A percentile compares a stretch with the other conserved stretches of the same genome.
Evolutionary conservation across 1,140 invertebrate species (phyloP).

Genomic region (Pseudomyrmex sp.): DNA sequence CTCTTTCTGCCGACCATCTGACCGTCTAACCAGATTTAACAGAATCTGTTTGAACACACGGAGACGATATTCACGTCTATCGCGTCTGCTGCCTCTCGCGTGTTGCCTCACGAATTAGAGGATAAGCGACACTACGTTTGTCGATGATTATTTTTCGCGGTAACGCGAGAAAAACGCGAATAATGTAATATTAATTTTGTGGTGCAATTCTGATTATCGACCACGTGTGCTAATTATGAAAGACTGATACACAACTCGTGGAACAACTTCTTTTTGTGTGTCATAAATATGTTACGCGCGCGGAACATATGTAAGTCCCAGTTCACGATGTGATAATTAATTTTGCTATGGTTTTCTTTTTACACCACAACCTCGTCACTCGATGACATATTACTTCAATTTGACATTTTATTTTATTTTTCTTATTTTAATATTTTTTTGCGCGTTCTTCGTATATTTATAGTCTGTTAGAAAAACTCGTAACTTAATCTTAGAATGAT

Average conservation of each 20-base stretch:
- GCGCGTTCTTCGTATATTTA: too few relatives aligned
- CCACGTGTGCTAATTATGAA: background rate
- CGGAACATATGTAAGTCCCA: too few relatives aligned
- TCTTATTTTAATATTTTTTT: too few relatives aligned
- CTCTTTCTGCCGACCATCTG: conserved; percentile 19
- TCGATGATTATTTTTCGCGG: background rate
- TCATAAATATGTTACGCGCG: too few relatives aligned
- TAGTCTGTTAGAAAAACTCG: too few relatives aligned
- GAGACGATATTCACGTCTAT: conserved; percentile 38
- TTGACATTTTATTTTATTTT: too few relatives aligned
- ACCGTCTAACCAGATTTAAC: conserved; percentile 63
- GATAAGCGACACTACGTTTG: background rate
- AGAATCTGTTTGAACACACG: conserved; percentile 46
- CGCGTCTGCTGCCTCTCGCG: background rate
- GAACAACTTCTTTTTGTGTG: background rate
- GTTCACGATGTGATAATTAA: too few relatives aligned
- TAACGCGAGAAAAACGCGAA: background rate
- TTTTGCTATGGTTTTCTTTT: too few relatives aligned
- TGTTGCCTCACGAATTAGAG: conserved; percentile 47
- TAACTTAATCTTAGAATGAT: too few relatives aligned
- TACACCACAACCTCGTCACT: too few relatives aligned
- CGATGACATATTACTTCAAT: too few relatives aligned
- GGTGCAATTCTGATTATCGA: background rate
- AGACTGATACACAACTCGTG: too few relatives aligned
- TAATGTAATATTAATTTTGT: background rate